Evolutionary conservation across 2,888 invertebrate species (phyloP), one percentile per base, ranked within the genome.

Genomic region (Herminia tarsipennalis): DNA sequence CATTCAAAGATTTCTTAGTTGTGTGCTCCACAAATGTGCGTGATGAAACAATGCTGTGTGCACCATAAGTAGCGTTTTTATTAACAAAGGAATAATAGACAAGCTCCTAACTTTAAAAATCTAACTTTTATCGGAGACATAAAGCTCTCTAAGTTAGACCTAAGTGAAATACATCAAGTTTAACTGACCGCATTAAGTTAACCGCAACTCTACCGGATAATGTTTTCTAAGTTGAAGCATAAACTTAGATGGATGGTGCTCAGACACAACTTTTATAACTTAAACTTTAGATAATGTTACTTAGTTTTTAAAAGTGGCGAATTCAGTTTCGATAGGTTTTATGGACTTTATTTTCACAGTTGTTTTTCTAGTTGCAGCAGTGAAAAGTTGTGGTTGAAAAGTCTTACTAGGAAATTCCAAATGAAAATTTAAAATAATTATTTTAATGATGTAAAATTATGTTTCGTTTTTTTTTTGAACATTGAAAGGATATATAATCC

Each of bases 241-340:
- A 69, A 85, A 84, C 76, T 85, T 83, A 81, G 81, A 85, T 78
- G 78, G 83, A 82, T 79, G 60, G 73, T 63, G 64, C 74, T 84
- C 65, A 80, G 73, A 74, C 75, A 70, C 59, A 68, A 78, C 73
- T 74, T 77, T 66, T 52, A 55, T 43, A 67, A 66, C 48, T 64
- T 57, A n/a, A 39, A 60, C 28, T 66, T 62, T 18, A 30, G 32
- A 41, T 41, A 43, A 34, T 47, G 64, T 49, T 32, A 45, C 53
- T 52, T 59, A 45, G 33, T 43, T 54, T 50, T 50, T 22, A 44
- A 68, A 67, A 67, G 59, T 30, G 39, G 50, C 35, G 32, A 18
- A 20, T 36, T 32, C 21, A 30, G 21, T 24, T 5, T 32, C 6
- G 12, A 29, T 27, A 27, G 30, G 14, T 24, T 34, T 34, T n/a